Percentiles rank a stretch among this genome's conserved stretches.
These are phyloP conservation scores for Chionomys nivalis DNA, from an alignment of 2,113 vertebrate species.

Conservation along the genomic window DNA sequence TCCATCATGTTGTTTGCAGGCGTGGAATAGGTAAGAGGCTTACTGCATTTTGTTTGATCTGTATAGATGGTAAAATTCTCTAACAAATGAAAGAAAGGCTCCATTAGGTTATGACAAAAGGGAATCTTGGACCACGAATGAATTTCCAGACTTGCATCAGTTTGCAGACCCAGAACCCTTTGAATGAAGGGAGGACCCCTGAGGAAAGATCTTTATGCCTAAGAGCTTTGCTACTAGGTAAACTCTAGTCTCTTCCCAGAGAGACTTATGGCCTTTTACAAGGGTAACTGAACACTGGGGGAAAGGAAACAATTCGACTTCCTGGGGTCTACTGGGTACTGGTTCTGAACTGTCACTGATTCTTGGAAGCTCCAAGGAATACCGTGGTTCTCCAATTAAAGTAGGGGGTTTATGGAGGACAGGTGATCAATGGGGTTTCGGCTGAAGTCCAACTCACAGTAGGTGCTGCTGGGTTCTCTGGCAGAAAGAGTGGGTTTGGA, in stretches of 20 bases:
- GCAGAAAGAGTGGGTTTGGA: too few species aligned
- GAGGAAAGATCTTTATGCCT: background rate
- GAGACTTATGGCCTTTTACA: too few species aligned
- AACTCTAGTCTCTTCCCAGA: too few species aligned
- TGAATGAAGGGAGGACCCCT: background rate
- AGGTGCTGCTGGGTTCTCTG: too few species aligned
- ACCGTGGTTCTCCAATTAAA: background rate
- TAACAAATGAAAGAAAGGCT: background rate
- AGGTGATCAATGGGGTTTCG: background rate
- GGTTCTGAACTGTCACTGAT: background rate
- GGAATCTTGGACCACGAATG: background rate
- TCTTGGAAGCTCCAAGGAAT: background rate
- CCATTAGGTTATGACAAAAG: background rate
- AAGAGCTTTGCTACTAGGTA: too few species aligned
- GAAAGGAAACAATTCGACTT: background rate
- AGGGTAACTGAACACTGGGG: too few species aligned
- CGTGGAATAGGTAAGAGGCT: too few species aligned
- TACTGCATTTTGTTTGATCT: too few species aligned
- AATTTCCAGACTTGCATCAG: background rate
- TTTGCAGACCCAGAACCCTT: background rate
- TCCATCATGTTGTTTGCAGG: too few species aligned
- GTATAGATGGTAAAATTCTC: too few species aligned
- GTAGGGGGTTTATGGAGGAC: background rate
- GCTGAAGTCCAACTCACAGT: too few species aligned
- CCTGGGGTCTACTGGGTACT: background rate